Base-by-base conservation (phyloP, 2,888 invertebrate species). In the Melitaea athalia region DNA sequence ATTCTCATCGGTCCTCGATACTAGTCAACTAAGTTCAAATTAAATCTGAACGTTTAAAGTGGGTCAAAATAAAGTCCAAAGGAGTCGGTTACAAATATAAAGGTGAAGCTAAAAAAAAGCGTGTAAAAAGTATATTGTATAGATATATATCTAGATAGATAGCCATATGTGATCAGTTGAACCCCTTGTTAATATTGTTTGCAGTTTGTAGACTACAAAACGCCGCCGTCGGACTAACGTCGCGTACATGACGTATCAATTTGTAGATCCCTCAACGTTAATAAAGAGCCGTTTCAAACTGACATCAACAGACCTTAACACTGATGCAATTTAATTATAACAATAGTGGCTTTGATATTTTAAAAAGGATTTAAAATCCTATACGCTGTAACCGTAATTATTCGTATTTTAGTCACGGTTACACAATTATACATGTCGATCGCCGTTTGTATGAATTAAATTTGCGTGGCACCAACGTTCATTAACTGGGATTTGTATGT, bases 211-310 rank as follows among this genome's bases (percentile, higher is more conserved):
- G 6, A 33, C 14, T 55, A 12, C n/a, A 33, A 5, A 52, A 52
- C 52, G 52, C 53, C 33, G 52, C 52, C 31, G 53, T 55, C 53
- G 53, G 53, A 12, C 33, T 33, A 33, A 55, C 53, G 53, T 33
- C 14, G 33, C 53, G 8, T 12, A 2, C 31, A 53, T 55, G 33
- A 55, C 53, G 52, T 52, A 15, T 52, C 24, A 52, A 52, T 52
- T 24, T 52, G 15, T 52, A 11, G 33, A 55, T 55, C 53, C 53
- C 31, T 33, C 53, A 3, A 5, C 31, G 53, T n/a, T 33, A 55
- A 14, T 33, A 7, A 55, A 50, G 15, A 17, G 50, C 17, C 15
- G 15, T 50, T 49, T 55, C 14, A 2, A 14, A 55, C 33, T 55
- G 53, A 55, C 53, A 33, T 7, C 14, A 31, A 33, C 53, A 53